Conservation (phyloP, 2,888 invertebrate genomes). For the Phyllotreta cruciferae region DNA sequence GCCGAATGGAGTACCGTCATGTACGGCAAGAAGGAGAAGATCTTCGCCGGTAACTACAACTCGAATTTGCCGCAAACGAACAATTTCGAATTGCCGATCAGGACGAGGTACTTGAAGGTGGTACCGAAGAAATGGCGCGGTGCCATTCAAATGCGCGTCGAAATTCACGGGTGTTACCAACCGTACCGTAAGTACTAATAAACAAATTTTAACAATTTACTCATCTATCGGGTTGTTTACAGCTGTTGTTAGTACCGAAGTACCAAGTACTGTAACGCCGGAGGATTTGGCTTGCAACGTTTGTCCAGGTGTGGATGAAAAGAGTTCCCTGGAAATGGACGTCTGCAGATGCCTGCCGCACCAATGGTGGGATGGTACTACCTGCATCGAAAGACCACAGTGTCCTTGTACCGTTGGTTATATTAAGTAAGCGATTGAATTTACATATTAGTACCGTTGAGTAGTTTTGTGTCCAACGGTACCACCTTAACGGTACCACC, state of each 20-base stretch:
- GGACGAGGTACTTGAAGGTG: conserved; percentile 72
- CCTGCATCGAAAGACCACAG: conserved; percentile 73
- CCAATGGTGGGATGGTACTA: conserved; percentile 76
- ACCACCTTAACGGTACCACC: no score
- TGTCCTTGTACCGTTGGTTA: conserved; percentile 82
- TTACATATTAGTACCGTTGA: no score
- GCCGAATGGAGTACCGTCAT: conserved; percentile 74
- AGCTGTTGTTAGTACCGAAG: conserved; percentile 34
- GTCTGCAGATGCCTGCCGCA: conserved; percentile 63
- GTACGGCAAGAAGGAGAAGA: conserved; percentile 62
- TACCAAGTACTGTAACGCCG: conserved; percentile 33
- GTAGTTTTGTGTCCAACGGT: no score
- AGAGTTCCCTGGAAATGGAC: conserved; percentile 50
- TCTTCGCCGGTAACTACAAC: conserved; percentile 80
- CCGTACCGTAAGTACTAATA: conserved; percentile 69
- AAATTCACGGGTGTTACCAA: conserved; percentile 80
- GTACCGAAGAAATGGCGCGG: conserved; percentile 76
- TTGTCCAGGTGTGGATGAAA: conserved; percentile 64
- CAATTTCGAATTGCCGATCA: conserved; percentile 75
- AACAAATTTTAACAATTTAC: neutral
- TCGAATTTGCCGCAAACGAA: conserved; percentile 66
- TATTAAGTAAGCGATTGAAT: conserved; percentile 61
- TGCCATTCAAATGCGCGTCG: conserved; percentile 75
- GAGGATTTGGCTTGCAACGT: conserved; percentile 56
- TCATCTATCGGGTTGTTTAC: no score